These are phyloP conservation scores for Nephrocerus scutellatus DNA, from an alignment of 2,888 invertebrate species.

Conservation along the genomic window DNA sequence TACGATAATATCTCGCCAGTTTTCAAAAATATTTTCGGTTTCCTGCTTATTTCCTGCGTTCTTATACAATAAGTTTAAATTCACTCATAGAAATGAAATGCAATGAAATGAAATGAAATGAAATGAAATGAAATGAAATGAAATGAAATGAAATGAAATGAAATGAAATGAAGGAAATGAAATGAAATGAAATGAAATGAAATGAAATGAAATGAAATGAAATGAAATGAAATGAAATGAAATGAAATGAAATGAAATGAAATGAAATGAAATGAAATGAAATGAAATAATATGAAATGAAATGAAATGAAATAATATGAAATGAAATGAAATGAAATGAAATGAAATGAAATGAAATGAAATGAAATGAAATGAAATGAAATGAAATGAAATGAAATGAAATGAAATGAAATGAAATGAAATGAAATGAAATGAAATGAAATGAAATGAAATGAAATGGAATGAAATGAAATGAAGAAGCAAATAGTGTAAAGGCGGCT, in stretches of 20 bases:
- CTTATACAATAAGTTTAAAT: too few species aligned
- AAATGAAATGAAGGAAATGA: constrained; percentile 4
- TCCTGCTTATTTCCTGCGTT: too few species aligned
- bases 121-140: constrained; percentile 7
- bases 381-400: constrained; percentile 6
- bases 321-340: constrained; percentile 6
- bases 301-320: constrained; percentile 5
- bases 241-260: constrained; percentile 5
- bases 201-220: constrained; percentile 5
- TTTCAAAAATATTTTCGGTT: too few species aligned
- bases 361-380: constrained; percentile 5
- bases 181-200: constrained; percentile 7
- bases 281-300: constrained; percentile 5
- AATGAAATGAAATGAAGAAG: constrained; percentile 4
- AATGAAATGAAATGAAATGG: constrained; percentile 2
- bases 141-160: constrained; percentile 5
- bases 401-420: constrained; percentile 3
- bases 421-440: constrained; percentile 2
- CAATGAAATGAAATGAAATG: constrained; percentile 4
- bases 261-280: constrained; percentile 6
- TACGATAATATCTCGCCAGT: too few species aligned
- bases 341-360: constrained; percentile 6
- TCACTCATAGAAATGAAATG: not conserved
- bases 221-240: constrained; percentile 6
- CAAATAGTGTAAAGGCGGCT: too few species aligned